Base-by-base conservation (phyloP, 2,113 vertebrate species). In the Phocoena phocoena region DNA sequence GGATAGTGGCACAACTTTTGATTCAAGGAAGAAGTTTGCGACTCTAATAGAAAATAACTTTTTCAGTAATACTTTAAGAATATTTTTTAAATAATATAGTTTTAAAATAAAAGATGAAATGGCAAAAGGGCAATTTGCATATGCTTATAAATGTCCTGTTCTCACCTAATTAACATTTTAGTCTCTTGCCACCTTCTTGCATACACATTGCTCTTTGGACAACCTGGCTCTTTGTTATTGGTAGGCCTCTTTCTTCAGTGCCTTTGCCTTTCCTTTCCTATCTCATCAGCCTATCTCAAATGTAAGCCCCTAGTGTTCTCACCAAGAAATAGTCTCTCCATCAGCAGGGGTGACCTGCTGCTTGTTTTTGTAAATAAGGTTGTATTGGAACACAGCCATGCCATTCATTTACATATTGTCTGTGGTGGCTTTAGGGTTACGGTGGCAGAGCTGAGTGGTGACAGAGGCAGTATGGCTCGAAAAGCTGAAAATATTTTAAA, bases 1-100 rank as follows among this genome's bases (percentile, higher is more conserved):
- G 94, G 76, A 97, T 98, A 41, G 99, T 99, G 93, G 98, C 99
- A 62, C 97, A 92, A 97, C 99, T 99, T 74, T 96, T 99, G 77
- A 55, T 99, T 98, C 98, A 99, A 88, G 98, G 98, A 94, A 98
- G 95, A 50, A 88, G 67, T 90, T 95, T 98, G 81, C 98, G 95
- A 96, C 95, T 87, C 6, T 36, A 83, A 70, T 50, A 38, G 67
- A 81, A 81, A 67, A 71, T 41, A 44, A 63, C 28, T 94, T 95
- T 80, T 79, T n/a, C 93, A 88, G 82, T 77, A 79, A 21, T 62
- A 83, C 79, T 81, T 92, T 65, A 17, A 68, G 88, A 77, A 58
- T 58, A 36, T 70, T 94, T 93, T 94, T 68, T 25, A 95, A 65
- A 25, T 68, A 74, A 25, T 80, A 23, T 82, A 20, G 55, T 71